Evolutionary conservation across 1,140 invertebrate genomes (phyloP), one percentile per base, ranked within the genome.

Genomic region (Drosophila erecta): DNA sequence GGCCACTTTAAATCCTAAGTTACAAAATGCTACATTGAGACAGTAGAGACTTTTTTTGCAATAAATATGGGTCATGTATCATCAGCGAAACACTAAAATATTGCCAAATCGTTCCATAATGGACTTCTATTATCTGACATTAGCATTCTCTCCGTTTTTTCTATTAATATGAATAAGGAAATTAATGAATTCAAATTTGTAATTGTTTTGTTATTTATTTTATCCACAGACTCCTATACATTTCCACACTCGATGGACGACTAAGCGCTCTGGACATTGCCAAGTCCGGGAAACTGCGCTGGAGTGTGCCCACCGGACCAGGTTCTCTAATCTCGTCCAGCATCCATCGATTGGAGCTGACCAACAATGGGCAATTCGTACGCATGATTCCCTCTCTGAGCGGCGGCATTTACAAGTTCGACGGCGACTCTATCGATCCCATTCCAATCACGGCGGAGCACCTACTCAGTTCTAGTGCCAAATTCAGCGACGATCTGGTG

Each of bases 361-460:
- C 95, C 47, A 96, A 96, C 65, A 95, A 97, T 93, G 98, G 97
- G 1, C 95, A 97, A 90, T 96, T 95, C 93, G 95, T 98, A 37
- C 94, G 96, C 71, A 94, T 99, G 77, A 97, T 99, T 87, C 98
- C 98, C 35, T 98, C 98, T 0, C 92, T 99, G 8, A 96, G 95
- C 92, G 98, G 98, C 10, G 95, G 95, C 15, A 93, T 99, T 7
- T 99, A 98, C 92, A 96, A 96, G 91, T 97, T 98, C 92, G 97
- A 98, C 93, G 97, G 97, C 1, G 95, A 97, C 51, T 96, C 94
- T 79, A 95, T 99, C 55, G 96, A 98, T 93, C 95, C 96, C 1
- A 93, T 99, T 54, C 97, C 97, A 17, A 94, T 99, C 62, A 95
- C 95, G 50, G 95, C 97, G 0, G 97, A 98, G 56, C 95, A 95